Evolutionary conservation across 2,888 invertebrate species (phyloP).

Genomic region (Noctua janthe): DNA sequence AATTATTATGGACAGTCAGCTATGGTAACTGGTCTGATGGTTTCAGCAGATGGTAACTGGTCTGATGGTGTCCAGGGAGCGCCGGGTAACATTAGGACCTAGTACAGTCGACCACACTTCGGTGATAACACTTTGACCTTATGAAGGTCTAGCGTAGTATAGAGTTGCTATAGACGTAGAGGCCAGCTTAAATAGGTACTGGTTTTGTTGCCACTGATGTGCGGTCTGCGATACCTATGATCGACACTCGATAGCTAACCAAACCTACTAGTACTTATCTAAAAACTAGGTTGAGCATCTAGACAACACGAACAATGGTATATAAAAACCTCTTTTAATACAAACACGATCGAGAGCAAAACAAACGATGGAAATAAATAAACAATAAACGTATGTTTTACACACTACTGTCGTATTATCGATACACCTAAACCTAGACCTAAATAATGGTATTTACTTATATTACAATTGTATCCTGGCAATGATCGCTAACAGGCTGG

Average conservation of each 20-base stretch:
- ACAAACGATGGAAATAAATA: constrained; percentile 25
- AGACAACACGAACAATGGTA: constrained; percentile 8
- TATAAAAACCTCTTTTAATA: constrained; percentile 6
- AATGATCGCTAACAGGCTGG: no score
- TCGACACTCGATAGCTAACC: background rate
- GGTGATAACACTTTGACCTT: background rate
- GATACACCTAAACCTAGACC: constrained; percentile 37
- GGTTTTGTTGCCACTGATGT: background rate
- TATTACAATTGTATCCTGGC: background rate
- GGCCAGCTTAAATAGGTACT: background rate
- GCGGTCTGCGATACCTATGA: background rate
- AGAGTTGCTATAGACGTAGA: background rate
- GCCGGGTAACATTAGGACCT: background rate
- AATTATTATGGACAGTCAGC: background rate
- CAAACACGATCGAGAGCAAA: constrained; percentile 13
- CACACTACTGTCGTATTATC: constrained; percentile 21
- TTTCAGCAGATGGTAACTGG: background rate
- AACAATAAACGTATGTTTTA: constrained; percentile 16
- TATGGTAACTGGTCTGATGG: background rate
- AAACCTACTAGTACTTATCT: background rate
- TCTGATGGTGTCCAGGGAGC: background rate
- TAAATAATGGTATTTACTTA: constrained; percentile 3
- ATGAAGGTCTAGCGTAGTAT: background rate
- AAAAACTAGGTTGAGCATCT: constrained; percentile 46
- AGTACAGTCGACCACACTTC: background rate